Evolutionary conservation across 2,113 vertebrate genomes (phyloP), one percentile per base, ranked within the genome.

Genomic region (Ceyx cyanopectus): DNA sequence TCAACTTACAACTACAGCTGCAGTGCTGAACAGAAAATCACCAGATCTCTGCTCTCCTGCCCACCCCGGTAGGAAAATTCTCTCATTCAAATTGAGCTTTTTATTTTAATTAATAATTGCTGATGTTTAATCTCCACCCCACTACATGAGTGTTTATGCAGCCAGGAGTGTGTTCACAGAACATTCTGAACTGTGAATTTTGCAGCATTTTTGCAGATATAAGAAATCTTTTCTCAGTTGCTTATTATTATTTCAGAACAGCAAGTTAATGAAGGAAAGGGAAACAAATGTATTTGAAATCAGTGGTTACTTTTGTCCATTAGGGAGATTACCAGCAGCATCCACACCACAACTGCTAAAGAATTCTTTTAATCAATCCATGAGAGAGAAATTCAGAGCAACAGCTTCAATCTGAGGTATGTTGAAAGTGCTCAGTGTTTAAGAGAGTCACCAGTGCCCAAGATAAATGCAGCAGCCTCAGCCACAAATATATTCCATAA

Each of bases 141-240:
- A 23, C 22, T 13, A 50, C 48, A 24, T 12, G 10, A 23, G 48
- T 50, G 12, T 13, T 50, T 12, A 23, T 1, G 15, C 60, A 62
- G 20, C 14, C 46, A 22, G 37, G 21, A 43, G 17, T 0, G 27
- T 3, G 27, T 48, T 46, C 41, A 3, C 51, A 43, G 29, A 51
- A 46, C 12, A 5, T 51, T 80, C 29, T 50, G 60, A 89, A 37
- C 54, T 48, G 60, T 30, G 58, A 78, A 30, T 45, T 85, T 58
- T 0, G 4, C 69, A 29, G 69, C 1, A 0, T 7, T 53, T n/a
- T 34, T 22, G 30, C 23, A 32, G 29, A 8, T 2, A 10, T 0
- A 0, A 41, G 43, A 88, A 72, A 60, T 43, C 77, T 91, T 54
- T 81, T 15, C 37, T 20, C 9, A 7, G 24, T 45, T 21, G 10